Evolutionary conservation across 2,888 invertebrate species (phyloP).

Genomic region (Torymus aiolomorphi): DNA sequence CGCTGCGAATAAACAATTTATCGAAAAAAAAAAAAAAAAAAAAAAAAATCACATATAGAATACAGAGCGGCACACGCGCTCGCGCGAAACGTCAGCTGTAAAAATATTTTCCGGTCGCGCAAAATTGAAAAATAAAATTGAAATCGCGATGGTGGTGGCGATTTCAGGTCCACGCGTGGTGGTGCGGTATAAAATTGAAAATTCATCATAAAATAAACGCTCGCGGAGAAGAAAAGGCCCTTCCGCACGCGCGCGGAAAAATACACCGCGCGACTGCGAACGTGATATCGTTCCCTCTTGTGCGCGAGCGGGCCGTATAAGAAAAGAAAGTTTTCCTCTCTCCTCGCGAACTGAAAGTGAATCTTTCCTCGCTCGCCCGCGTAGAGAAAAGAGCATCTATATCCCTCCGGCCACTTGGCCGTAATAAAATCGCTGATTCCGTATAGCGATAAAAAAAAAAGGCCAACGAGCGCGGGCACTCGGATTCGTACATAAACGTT

Average conservation of each 20-base stretch:
- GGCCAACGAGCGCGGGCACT: too few species aligned
- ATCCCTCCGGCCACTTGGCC: constrained; percentile 8
- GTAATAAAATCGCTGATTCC: constrained; percentile 26
- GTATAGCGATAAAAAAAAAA: neutral
- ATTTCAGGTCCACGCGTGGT: neutral
- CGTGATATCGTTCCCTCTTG: constrained; percentile 3
- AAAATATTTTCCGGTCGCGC: neutral
- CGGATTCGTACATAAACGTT: too few species aligned
- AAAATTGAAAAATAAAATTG: neutral
- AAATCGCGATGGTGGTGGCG: neutral
- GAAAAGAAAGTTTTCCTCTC: neutral
- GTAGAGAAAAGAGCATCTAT: constrained; percentile 18
- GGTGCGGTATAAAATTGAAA: constrained; percentile 17
- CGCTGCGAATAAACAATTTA: too few species aligned
- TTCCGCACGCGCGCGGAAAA: constrained; percentile 1
- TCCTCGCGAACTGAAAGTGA: neutral
- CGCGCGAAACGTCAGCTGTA: neutral
- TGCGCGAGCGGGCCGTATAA: neutral
- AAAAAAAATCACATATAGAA: too few species aligned
- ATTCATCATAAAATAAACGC: constrained; percentile 28
- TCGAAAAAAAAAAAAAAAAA: too few species aligned
- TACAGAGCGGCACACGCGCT: neutral
- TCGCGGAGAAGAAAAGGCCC: neutral
- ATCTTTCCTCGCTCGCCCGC: constrained; percentile 12
- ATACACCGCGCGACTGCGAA: constrained; percentile 1